Evolutionary conservation across 2,797 vertebrate species (phyloP).

Genomic region (Fundulus diaphanus): DNA sequence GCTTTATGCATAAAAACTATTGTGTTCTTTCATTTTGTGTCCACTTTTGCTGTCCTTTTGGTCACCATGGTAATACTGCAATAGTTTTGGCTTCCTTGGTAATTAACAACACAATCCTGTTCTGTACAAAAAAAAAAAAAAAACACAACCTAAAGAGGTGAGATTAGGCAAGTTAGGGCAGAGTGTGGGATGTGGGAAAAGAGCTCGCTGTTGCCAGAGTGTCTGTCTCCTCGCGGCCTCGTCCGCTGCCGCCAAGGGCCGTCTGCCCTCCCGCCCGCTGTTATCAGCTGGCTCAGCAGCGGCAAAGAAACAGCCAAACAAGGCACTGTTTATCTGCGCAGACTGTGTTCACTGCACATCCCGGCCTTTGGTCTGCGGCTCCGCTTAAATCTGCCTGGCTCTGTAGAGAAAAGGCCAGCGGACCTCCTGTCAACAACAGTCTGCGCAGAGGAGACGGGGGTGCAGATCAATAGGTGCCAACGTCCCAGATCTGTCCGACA

Average conservation of each 20-base stretch:
- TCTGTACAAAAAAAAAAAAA: slow-evolving; percentile 83
- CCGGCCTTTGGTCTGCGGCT: slow-evolving; percentile 86
- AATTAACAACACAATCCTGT: slow-evolving; percentile 76
- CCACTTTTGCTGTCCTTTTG: slow-evolving; percentile 11
- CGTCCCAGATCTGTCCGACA: slow-evolving; percentile 49
- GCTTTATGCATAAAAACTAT: slow-evolving; percentile 19
- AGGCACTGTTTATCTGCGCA: slow-evolving; percentile 89
- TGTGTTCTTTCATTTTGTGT: not conserved
- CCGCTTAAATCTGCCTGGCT: slow-evolving; percentile 84
- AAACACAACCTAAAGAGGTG: slow-evolving; percentile 70
- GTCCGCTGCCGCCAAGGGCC: slow-evolving; percentile 84
- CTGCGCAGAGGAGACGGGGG: slow-evolving; percentile 67
- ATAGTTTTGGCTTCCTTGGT: slow-evolving; percentile 66
- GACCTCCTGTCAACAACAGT: slow-evolving; percentile 79
- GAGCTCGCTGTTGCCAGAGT: slow-evolving; percentile 86
- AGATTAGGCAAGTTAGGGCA: slow-evolving; percentile 70
- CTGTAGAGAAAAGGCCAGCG: slow-evolving; percentile 73
- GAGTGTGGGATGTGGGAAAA: slow-evolving; percentile 71
- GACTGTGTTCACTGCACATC: slow-evolving; percentile 85
- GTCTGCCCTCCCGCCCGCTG: slow-evolving; percentile 76
- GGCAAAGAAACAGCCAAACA: slow-evolving; percentile 88
- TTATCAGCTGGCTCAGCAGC: slow-evolving; percentile 90
- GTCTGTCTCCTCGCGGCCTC: slow-evolving; percentile 89
- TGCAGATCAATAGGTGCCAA: slow-evolving; percentile 68
- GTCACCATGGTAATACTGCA: slow-evolving; percentile 45